Conservation (phyloP, 2,113 vertebrate genomes). For the Pardalotus punctatus region DNA sequence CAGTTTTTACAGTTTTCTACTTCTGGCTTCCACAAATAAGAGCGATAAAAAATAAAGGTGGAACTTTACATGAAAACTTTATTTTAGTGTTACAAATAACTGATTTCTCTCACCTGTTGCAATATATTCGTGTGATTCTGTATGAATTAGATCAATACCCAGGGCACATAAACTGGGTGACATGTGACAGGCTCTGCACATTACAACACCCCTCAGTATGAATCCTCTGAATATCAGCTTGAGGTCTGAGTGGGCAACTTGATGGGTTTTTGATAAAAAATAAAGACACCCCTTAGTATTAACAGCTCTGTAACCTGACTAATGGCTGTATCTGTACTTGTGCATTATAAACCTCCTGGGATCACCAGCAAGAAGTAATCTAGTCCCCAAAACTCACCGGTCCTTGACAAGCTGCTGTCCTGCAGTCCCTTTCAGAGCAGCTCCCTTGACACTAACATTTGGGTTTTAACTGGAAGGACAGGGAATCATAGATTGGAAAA, state of each 20-base stretch:
- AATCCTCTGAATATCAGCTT: neutral
- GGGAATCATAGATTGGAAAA: neutral
- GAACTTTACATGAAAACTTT: neutral
- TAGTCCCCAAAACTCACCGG: neutral
- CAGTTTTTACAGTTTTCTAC: neutral
- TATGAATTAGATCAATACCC: neutral
- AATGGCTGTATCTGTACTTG: no score
- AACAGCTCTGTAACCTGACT: neutral
- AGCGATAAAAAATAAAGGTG: neutral
- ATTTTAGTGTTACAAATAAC: neutral
- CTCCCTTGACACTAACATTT: accelerated
- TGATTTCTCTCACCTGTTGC: neutral
- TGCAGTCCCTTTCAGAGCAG: neutral
- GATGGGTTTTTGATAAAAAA: neutral
- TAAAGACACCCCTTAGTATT: neutral
- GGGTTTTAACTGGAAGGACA: neutral
- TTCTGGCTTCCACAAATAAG: neutral
- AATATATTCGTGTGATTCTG: neutral
- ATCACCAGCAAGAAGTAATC: neutral
- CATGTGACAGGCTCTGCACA: neutral
- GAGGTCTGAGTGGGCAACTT: neutral
- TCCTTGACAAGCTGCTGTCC: neutral
- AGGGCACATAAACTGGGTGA: neutral
- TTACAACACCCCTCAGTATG: neutral
- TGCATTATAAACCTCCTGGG: neutral